Base-by-base conservation (phyloP, 1,140 invertebrate genomes). In the Nomia melanderi region DNA sequence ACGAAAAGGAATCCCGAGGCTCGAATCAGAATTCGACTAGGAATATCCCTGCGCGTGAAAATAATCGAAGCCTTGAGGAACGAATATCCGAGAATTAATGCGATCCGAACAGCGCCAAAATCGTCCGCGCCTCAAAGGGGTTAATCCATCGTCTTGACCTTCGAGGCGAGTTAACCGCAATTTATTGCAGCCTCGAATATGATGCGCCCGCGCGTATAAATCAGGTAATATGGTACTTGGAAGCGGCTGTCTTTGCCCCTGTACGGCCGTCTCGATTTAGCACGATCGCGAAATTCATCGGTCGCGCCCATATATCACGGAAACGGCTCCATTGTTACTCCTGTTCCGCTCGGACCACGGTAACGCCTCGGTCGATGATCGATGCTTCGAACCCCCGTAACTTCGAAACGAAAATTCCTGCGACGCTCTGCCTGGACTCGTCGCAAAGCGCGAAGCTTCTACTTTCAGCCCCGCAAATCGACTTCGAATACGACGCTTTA, bases 251-350 rank as follows among this genome's bases (percentile, higher is more conserved):
- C 33, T 65, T 44, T 65, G 29, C 27, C 23, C 20, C 62, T 7
- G 41, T 9, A 12, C 63, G 39, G 39, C n/a, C 59, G 36, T 54
- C 62, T 23, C 63, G 53, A 73, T 81, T 83, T 78, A 63, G 64
- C 74, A 81, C 69, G 20, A 33, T 14, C 3, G n/a, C 33, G 29
- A 56, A 69, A 74, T 78, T 83, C 69, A 69, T 25, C n/a, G 33
- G 25, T 56, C 23, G 7, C 25, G 41, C 8, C 14, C 33, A 56
- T n/a, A n/a, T 63, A 27, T 6, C 25, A 20, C 50, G 41, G n/a
- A 72, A 41, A 3, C 39, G 11, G 59, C 67, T 39, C 50, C 47
- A 50, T 82, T 47, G 54, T 64, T 29, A 27, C n/a, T 2, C 20
- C 20, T 23, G 17, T 59, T 59, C 69, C 41, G 6, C 66, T 39